phyloP scores from a whole-genome alignment of 2,113 vertebrate species.

The Catharus minimus region DNA sequence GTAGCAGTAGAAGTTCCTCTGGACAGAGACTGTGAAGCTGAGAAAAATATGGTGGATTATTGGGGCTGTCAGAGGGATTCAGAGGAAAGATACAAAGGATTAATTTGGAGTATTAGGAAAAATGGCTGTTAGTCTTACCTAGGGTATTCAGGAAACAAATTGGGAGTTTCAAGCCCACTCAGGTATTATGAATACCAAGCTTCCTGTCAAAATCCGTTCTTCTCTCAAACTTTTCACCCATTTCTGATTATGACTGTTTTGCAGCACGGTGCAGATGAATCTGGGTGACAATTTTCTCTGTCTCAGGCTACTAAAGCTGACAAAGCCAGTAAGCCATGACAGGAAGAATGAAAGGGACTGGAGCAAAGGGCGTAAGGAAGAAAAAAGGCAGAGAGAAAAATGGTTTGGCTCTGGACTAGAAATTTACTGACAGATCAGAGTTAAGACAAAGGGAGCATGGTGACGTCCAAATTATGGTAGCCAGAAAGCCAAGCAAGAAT shows the following conservation, averaged over 20 bases:
- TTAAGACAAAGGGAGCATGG: not conserved
- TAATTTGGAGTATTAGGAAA: constrained; percentile 41
- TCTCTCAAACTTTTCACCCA: constrained; percentile 13
- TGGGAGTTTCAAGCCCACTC: not conserved
- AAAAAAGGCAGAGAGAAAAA: not conserved
- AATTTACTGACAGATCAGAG: not conserved
- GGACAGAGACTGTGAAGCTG: constrained; percentile 37
- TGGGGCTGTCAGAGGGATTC: constrained; percentile 48
- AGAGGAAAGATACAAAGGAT: constrained; percentile 58
- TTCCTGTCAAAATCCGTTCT: not conserved
- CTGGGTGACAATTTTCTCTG: not conserved
- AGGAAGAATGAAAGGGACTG: not conserved
- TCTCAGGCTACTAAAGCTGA: not conserved
- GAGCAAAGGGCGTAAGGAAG: not conserved
- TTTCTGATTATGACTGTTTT: not conserved
- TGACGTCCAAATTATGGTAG: not conserved
- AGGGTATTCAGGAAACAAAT: constrained; percentile 43
- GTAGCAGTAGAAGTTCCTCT: constrained; percentile 51
- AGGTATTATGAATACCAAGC: not conserved
- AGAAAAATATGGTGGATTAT: constrained; percentile 59
- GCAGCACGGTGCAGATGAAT: not conserved
- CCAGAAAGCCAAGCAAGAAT: not conserved
- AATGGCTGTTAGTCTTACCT: constrained; percentile 9
- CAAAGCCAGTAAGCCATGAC: not conserved
- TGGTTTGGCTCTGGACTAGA: not conserved